Percentiles rank a stretch among this genome's conserved stretches.
phyloP scores from a whole-genome alignment of 2,113 vertebrate species.

The Gila orcuttii region DNA sequence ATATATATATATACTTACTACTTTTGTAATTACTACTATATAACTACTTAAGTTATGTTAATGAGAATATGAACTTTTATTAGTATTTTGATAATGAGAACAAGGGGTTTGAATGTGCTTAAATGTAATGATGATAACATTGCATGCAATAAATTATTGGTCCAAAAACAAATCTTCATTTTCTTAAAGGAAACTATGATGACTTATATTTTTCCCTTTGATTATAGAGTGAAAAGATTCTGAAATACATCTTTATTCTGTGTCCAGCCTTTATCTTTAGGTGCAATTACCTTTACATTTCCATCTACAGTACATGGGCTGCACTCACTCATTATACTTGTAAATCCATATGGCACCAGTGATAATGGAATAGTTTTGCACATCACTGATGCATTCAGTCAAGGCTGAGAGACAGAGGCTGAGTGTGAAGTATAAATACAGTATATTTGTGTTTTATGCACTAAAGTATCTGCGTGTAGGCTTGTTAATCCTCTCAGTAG shows the following conservation, averaged over 20 bases:
- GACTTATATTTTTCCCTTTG: not conserved
- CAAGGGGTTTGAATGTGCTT: not conserved
- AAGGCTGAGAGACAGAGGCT: not conserved
- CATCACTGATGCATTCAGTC: constrained; percentile 27
- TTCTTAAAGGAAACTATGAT: not conserved
- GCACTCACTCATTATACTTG: not conserved
- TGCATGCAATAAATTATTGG: not conserved
- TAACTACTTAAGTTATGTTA: not conserved
- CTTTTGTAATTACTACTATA: too few relatives aligned
- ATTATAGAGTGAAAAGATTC: not conserved
- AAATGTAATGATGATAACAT: not conserved
- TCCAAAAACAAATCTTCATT: not conserved
- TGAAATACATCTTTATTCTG: not conserved
- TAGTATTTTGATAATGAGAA: not conserved
- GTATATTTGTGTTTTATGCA: constrained; percentile 30
- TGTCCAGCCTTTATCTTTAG: not conserved
- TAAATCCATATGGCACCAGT: constrained; percentile 17
- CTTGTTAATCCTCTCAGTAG: constrained; percentile 43
- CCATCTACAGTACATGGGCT: not conserved
- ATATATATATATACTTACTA: too few relatives aligned
- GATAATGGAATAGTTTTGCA: constrained; percentile 15
- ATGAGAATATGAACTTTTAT: not conserved
- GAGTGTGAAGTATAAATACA: constrained; percentile 18
- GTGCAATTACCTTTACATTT: not conserved
- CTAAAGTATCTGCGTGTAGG: constrained; percentile 28